Evolutionary conservation across 2,888 invertebrate species (phyloP).

Genomic region (Teleiodes luculella): DNA sequence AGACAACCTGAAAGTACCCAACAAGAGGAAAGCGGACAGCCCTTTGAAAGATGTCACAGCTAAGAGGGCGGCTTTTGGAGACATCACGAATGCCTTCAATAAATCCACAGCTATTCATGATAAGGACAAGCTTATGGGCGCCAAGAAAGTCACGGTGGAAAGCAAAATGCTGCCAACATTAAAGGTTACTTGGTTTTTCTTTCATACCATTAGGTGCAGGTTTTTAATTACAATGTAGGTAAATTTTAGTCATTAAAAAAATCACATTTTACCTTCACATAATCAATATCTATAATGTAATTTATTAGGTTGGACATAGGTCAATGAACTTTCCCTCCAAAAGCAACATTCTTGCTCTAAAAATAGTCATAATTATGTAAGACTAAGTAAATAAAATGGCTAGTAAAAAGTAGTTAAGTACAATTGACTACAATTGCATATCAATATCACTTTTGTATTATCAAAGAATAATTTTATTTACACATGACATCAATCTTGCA

Average conservation of each 20-base stretch:
- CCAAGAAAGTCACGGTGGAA: constrained; percentile 74
- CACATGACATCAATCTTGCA: no score
- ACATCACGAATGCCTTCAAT: constrained; percentile 86
- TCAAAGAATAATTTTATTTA: no score
- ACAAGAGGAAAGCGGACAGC: constrained; percentile 90
- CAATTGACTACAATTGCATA: no score
- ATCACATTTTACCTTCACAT: not conserved
- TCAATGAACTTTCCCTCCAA: constrained; percentile 62
- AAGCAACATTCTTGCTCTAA: constrained; percentile 15
- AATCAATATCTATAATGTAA: constrained; percentile 8
- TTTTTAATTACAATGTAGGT: no score
- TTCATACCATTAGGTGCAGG: constrained; percentile 21
- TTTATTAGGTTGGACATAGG: constrained; percentile 22
- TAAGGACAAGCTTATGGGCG: constrained; percentile 56
- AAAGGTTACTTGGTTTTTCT: constrained; percentile 50
- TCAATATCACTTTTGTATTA: no score
- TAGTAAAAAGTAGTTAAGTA: no score
- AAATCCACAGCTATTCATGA: constrained; percentile 59
- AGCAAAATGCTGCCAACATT: constrained; percentile 68
- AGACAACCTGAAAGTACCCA: constrained; percentile 70
- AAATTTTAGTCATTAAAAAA: not conserved
- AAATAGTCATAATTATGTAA: no score
- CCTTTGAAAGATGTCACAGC: constrained; percentile 85
- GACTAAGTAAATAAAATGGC: no score
- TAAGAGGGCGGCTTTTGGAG: constrained; percentile 91